phyloP scores from a whole-genome alignment of 2,113 vertebrate species.

The Emydocephalus ijimae region DNA sequence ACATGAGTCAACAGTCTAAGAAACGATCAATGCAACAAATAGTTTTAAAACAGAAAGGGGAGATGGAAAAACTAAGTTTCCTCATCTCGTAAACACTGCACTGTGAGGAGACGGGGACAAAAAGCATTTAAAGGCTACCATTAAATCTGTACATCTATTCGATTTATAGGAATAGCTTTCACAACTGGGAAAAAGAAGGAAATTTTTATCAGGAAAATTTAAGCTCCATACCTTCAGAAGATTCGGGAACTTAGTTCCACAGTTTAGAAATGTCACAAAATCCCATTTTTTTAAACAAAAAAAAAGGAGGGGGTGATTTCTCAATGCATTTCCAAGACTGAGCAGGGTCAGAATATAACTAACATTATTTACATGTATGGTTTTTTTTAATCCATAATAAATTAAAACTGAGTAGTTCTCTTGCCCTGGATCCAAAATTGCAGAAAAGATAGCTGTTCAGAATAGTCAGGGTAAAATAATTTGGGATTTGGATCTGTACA shows the following conservation, averaged over 20 bases:
- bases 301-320: neutral
- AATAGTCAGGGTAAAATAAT: neutral
- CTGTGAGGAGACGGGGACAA: too few species aligned
- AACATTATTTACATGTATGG: neutral
- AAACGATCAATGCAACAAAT: neutral
- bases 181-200: neutral
- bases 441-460: neutral
- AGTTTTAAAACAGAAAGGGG: neutral
- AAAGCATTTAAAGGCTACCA: neutral
- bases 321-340: neutral
- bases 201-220: neutral
- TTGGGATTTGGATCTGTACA: neutral
- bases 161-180: neutral
- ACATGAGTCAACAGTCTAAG: neutral
- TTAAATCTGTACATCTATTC: neutral
- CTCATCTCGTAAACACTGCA: neutral
- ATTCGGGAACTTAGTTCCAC: neutral
- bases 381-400: neutral
- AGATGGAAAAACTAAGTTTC: neutral
- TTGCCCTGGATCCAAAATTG: neutral
- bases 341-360: neutral
- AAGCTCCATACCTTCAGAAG: neutral
- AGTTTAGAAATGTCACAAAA: neutral
- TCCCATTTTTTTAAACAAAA: neutral
- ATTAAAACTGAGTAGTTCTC: neutral